A percentile compares a stretch with the other conserved stretches of the same genome.
phyloP scores from a whole-genome alignment of 2,113 vertebrate genomes.

The Carassius carassius region DNA sequence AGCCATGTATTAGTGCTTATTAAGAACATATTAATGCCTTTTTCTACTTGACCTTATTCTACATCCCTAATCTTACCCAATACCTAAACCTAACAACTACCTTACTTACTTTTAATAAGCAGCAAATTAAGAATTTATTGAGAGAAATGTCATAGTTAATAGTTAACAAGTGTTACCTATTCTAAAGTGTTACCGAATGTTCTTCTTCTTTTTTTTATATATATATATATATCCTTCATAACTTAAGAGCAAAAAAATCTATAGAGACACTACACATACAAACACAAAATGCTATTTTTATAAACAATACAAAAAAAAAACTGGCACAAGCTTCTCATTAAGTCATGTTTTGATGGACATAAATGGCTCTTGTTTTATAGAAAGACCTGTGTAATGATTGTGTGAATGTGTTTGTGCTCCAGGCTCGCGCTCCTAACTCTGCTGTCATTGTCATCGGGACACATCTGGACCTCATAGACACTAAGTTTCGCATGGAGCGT shows the following conservation, averaged over 20 bases:
- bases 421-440: slow-evolving; percentile 94
- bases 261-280: neutral
- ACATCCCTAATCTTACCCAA: no score
- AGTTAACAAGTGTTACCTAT: no score
- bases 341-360: neutral
- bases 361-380: neutral
- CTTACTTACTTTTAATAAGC: no score
- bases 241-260: neutral
- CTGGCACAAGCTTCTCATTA: neutral
- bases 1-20: no score
- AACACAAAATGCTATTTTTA: neutral
- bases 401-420: neutral
- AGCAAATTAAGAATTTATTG: no score
- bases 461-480: slow-evolving; percentile 93
- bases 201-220: no score
- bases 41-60: no score
- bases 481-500: slow-evolving; percentile 89
- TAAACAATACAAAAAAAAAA: neutral
- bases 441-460: slow-evolving; percentile 94
- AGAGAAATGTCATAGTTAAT: no score
- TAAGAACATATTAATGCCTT: no score
- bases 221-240: neutral
- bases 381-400: neutral
- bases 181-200: no score
- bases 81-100: no score